Conservation (phyloP, 2,113 vertebrate genomes). For the Regulus satrapa region DNA sequence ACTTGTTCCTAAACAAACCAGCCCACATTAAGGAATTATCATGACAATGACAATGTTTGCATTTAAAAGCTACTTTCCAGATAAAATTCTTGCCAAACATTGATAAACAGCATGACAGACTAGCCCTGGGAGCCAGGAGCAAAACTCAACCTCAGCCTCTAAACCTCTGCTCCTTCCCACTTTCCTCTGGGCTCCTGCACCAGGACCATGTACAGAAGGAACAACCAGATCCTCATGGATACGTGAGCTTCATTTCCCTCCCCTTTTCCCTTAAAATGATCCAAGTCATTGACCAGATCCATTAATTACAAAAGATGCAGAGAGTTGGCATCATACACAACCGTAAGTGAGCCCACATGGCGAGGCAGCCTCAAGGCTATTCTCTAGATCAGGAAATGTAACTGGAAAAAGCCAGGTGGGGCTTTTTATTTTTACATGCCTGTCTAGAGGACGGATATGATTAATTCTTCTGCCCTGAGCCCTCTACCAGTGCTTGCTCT, state of each 20-base stretch:
- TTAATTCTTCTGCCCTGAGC: background rate
- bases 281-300: background rate
- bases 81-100: background rate
- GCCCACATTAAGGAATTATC: background rate
- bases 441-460: background rate
- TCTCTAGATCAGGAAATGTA: background rate
- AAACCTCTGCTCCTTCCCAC: background rate
- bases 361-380: background rate
- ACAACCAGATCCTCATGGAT: background rate
- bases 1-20: slow-evolving; percentile 64
- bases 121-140: background rate
- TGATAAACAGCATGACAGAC: background rate
- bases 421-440: background rate
- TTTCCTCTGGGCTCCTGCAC: background rate
- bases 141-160: background rate
- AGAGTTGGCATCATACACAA: background rate
- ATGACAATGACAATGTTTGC: background rate
- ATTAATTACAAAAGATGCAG: background rate
- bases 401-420: background rate
- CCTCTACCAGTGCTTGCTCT: background rate
- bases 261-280: background rate
- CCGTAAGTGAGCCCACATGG: background rate
- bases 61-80: background rate
- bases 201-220: background rate
- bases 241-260: background rate